phyloP scores from a whole-genome alignment of 2,113 vertebrate species.

The Lepus americanus region DNA sequence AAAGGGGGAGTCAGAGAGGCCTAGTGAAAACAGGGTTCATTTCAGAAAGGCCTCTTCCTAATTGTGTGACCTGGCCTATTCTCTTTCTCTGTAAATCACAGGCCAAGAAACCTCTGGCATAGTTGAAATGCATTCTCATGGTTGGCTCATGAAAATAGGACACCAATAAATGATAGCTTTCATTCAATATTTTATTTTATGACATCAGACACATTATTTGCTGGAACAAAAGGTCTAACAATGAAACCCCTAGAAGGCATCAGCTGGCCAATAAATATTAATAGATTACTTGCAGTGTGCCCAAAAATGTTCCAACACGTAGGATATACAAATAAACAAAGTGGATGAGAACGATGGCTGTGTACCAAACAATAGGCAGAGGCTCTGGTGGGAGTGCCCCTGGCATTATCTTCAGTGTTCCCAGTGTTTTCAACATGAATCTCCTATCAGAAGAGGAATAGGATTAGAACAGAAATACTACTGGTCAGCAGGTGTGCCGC shows the following conservation, averaged over 20 bases:
- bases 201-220: neutral
- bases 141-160: neutral
- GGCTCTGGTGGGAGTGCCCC: neutral
- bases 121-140: neutral
- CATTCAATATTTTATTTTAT: slow-evolving; percentile 23
- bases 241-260: neutral
- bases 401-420: neutral
- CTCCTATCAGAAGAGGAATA: neutral
- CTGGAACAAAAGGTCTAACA: slow-evolving; percentile 14
- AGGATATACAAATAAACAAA: neutral
- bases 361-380: neutral
- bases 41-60: neutral
- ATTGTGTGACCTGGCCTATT: neutral
- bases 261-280: neutral
- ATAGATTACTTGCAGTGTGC: neutral
- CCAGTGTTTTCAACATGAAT: neutral
- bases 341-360: neutral
- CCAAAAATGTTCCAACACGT: neutral
- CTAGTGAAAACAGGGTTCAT: neutral
- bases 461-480: neutral
- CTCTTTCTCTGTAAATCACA: neutral
- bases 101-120: neutral
- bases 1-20: neutral
- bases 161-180: neutral
- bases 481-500: too few species aligned